Base-by-base conservation (phyloP, 2,113 vertebrate genomes). In the Malurus alboscapulatus region DNA sequence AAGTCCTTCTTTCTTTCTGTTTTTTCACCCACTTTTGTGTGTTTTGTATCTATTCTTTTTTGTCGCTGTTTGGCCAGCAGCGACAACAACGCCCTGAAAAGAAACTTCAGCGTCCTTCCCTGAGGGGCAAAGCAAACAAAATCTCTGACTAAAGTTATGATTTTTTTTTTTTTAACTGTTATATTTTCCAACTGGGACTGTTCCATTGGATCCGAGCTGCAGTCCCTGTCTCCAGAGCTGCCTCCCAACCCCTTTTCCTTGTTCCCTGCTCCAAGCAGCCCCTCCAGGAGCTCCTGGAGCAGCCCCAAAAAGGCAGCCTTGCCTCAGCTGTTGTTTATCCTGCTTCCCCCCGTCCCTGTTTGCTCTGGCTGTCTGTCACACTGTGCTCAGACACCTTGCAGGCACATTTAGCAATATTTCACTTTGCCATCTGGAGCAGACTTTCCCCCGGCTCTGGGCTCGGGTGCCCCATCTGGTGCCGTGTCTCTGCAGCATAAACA, bases 351-450 rank as follows among this genome's bases (percentile, higher is more conserved):
- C 42, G 4, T 40, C 73, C 7, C 40, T 88, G 61, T 96, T 90
- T 93, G 84, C 55, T 88, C 42, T 53, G 69, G 44, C 83, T 87
- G 88, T 73, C 92, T 92, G 85, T 54, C 94, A 79, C 32, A 13
- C 85, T 84, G 79, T 63, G 80, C 78, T 88, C 81, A 89, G 77
- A 87, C 63, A 95, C 75, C 88, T 92, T 68, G 54, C 57, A 92
- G 88, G 81, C 84, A 61, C 25, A 89, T 92, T 96, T 93, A 91
- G 74, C 71, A 78, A 59, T 65, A 73, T 89, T 92, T 86, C 2
- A 7, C 81, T 94, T 86, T 67, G 50, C 94, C 84, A 96, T 95
- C 88, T 96, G 94, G 88, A 92, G 5, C 88, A 94, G 92, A 66
- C 65, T 93, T 84, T 89, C 72, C 76, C 67, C 65, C 34, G 1